phyloP scores from a whole-genome alignment of 2,797 vertebrate species.

The Hephaestus fuliginosus region DNA sequence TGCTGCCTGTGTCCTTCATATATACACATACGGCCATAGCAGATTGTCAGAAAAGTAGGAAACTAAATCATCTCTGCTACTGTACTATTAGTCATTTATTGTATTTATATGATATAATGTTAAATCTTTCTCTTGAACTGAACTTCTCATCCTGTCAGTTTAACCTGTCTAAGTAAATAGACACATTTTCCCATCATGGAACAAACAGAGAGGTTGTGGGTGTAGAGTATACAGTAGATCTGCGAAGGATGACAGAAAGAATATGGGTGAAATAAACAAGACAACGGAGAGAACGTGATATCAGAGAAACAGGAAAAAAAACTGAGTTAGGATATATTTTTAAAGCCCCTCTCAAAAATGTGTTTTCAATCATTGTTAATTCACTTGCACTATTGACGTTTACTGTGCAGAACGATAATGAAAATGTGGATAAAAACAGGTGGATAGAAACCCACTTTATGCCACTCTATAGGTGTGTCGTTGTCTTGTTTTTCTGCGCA shows the following conservation, averaged over 20 bases:
- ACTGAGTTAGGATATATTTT: neutral
- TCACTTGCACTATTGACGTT: neutral
- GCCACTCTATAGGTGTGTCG: too few species aligned
- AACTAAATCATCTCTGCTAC: neutral
- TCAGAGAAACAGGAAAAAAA: neutral
- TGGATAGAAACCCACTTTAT: too few species aligned
- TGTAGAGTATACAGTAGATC: conserved; percentile 2
- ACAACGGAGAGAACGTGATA: too few species aligned
- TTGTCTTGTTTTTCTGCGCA: too few species aligned
- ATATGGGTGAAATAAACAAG: neutral
- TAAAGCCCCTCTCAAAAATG: neutral
- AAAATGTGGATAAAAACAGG: too few species aligned
- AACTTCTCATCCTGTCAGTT: neutral
- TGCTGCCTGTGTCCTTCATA: neutral
- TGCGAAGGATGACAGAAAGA: neutral
- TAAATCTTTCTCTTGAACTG: neutral
- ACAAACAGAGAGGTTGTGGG: neutral
- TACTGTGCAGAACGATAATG: too few species aligned
- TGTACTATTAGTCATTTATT: neutral
- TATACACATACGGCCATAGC: too few species aligned
- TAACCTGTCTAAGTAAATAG: neutral
- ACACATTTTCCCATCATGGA: neutral
- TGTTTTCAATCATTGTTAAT: neutral
- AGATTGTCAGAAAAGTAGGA: neutral
- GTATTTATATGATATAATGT: too few species aligned